Conservation (phyloP, 2,113 vertebrate genomes). For the Mirounga angustirostris region DNA sequence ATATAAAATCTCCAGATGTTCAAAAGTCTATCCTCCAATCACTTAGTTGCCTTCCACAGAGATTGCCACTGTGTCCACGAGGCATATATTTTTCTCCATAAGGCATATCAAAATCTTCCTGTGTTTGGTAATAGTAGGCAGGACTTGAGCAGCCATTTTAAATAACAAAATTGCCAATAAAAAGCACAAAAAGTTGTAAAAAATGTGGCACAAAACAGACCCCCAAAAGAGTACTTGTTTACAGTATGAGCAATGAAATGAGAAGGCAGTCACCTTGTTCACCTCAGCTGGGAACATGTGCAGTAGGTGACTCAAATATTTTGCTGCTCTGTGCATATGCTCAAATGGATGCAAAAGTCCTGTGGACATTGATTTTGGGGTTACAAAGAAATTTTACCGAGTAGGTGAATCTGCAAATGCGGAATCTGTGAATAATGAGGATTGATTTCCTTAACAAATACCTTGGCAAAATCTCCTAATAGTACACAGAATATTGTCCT, state of each 20-base stretch:
- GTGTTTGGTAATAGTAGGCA: not conserved
- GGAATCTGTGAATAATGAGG: not conserved
- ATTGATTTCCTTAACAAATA: not conserved
- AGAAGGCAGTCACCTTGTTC: not conserved
- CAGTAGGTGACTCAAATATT: not conserved
- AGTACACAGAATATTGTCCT: not conserved
- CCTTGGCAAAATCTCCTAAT: not conserved
- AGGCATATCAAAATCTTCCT: not conserved
- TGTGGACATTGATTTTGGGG: not conserved
- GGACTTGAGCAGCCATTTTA: not conserved
- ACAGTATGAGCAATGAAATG: not conserved
- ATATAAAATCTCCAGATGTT: not conserved
- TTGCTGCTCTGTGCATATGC: not conserved
- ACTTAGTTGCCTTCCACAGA: not conserved
- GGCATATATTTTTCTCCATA: not conserved
- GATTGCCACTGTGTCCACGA: not conserved
- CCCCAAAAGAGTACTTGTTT: not conserved
- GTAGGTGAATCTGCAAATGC: not conserved
- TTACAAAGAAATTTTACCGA: not conserved
- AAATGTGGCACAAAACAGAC: not conserved
- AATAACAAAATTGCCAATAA: not conserved
- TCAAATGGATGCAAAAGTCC: not conserved
- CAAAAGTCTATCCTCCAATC: not conserved
- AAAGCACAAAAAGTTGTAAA: not conserved
- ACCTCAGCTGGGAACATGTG: not conserved